These are phyloP conservation scores for Odontomachus brunneus DNA, from an alignment of 1,140 invertebrate genomes.

Conservation along the genomic window DNA sequence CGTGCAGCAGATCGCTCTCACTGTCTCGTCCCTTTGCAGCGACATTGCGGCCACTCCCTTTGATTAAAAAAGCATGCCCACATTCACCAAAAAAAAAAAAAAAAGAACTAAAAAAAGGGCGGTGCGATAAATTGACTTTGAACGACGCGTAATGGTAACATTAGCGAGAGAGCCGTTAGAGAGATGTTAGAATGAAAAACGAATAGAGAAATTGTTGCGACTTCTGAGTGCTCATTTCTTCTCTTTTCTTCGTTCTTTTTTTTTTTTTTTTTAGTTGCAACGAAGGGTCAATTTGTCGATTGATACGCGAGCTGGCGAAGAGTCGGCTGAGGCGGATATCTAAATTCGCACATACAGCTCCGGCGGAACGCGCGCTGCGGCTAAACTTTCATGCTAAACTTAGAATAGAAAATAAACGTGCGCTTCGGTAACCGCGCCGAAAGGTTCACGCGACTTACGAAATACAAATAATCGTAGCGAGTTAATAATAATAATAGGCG, in stretches of 20 bases:
- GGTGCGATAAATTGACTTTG: slow-evolving; percentile 7
- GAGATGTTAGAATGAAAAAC: no score
- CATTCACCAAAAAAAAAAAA: slow-evolving; percentile 59
- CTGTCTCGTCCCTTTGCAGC: slow-evolving; percentile 73
- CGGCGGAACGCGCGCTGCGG: slow-evolving; percentile 35
- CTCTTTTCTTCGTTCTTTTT: not conserved
- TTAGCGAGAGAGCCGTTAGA: not conserved
- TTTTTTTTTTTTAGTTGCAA: not conserved
- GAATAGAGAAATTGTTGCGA: not conserved
- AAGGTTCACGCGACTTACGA: slow-evolving; percentile 57
- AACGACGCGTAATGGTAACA: not conserved
- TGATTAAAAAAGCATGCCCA: slow-evolving; percentile 80
- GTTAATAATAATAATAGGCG: slow-evolving; percentile 46
- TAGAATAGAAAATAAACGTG: slow-evolving; percentile 59
- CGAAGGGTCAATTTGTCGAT: not conserved
- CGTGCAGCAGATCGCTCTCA: slow-evolving; percentile 87
- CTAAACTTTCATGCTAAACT: slow-evolving; percentile 58
- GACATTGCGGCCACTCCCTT: slow-evolving; percentile 72
- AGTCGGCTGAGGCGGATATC: slow-evolving; percentile 19
- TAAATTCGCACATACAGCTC: slow-evolving; percentile 51
- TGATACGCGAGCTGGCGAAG: not conserved
- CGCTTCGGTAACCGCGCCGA: slow-evolving; percentile 55
- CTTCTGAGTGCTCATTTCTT: not conserved
- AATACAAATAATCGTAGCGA: slow-evolving; percentile 50
- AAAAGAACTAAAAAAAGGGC: slow-evolving; percentile 18